These are phyloP conservation scores for Erannis defoliaria DNA, from an alignment of 2,888 invertebrate genomes.

Conservation along the genomic window DNA sequence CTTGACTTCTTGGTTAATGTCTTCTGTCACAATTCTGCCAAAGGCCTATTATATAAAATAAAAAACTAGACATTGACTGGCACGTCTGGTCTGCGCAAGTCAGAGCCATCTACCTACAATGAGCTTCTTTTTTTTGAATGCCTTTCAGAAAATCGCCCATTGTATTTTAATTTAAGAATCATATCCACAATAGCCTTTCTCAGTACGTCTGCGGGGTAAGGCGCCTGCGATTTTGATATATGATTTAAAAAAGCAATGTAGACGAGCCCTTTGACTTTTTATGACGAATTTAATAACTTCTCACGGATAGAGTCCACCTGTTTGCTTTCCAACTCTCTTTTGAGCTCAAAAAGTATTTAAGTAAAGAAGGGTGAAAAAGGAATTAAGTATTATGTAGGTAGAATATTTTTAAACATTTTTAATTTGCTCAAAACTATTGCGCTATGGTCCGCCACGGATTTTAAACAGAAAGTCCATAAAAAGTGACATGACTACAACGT, in stretches of 20 bases:
- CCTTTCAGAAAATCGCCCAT: neutral
- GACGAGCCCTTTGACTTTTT: constrained; percentile 53
- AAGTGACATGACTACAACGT: too few relatives aligned
- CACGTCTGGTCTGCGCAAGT: too few relatives aligned
- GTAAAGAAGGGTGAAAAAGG: neutral
- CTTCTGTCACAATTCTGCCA: too few relatives aligned
- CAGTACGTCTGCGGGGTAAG: constrained; percentile 35
- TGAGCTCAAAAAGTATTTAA: neutral
- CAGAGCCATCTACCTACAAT: too few relatives aligned
- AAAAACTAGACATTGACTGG: too few relatives aligned
- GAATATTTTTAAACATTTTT: too few relatives aligned
- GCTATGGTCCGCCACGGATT: neutral
- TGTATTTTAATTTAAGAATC: neutral
- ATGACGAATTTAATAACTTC: constrained; percentile 38
- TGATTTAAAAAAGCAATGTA: constrained; percentile 65
- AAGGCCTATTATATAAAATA: too few relatives aligned
- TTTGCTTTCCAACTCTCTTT: constrained; percentile 40
- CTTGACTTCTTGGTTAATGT: too few relatives aligned
- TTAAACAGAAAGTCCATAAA: too few relatives aligned
- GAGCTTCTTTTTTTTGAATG: too few relatives aligned
- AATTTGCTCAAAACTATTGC: neutral
- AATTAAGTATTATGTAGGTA: too few relatives aligned
- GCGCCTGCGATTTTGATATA: constrained; percentile 64
- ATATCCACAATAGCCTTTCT: constrained; percentile 38
- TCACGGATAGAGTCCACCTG: constrained; percentile 56